Conservation (phyloP, 2,113 vertebrate species). For the Galeopterus variegatus region DNA sequence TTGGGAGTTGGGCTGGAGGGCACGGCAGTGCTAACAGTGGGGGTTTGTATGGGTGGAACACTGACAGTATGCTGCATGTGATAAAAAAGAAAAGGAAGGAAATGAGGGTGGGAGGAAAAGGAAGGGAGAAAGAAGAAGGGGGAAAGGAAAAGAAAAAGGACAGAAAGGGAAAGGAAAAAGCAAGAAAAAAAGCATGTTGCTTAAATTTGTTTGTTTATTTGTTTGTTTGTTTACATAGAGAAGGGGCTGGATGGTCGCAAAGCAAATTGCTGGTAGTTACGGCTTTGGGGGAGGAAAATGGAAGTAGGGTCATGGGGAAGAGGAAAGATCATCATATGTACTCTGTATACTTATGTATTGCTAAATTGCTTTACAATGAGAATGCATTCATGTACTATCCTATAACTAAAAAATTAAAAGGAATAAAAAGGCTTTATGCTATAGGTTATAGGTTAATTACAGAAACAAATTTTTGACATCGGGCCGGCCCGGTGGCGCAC, state of each 20-base stretch:
- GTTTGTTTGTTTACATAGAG: not conserved
- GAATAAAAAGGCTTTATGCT: not conserved
- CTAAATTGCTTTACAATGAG: not conserved
- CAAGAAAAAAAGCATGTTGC: not conserved
- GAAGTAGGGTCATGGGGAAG: not conserved
- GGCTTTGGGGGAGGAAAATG: not conserved
- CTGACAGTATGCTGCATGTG: not conserved
- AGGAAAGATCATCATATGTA: not conserved
- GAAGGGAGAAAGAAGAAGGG: not conserved
- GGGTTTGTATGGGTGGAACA: fast-evolving
- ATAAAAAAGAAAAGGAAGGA: not conserved
- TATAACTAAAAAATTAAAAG: not conserved
- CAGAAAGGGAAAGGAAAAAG: not conserved
- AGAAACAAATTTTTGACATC: not conserved
- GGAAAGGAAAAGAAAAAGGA: not conserved
- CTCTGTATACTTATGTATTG: not conserved
- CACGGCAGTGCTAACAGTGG: fast-evolving
- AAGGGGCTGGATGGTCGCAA: not conserved
- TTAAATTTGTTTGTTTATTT: not conserved
- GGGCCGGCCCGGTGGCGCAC: too few relatives aligned
- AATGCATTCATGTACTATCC: not conserved
- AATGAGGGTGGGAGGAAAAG: too few relatives aligned
- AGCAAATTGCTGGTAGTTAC: not conserved
- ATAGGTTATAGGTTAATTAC: not conserved
- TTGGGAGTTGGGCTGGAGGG: not conserved